A percentile compares a stretch with the other conserved stretches of the same genome.
phyloP scores from a whole-genome alignment of 2,113 vertebrate species.

The Myotis lucifugus region DNA sequence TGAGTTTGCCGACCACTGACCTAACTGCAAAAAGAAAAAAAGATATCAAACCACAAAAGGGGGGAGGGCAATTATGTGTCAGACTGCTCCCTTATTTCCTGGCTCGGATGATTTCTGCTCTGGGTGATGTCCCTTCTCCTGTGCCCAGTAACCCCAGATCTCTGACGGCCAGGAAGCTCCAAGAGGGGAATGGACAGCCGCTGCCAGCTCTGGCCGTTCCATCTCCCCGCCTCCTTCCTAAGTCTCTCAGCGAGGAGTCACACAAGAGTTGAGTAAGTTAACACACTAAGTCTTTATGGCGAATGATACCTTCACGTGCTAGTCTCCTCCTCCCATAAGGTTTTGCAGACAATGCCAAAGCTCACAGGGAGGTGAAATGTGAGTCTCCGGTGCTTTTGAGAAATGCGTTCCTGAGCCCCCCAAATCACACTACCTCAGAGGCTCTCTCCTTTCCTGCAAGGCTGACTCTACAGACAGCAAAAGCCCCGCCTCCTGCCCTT shows the following conservation, averaged over 20 bases:
- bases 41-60: background rate
- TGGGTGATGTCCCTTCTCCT: background rate
- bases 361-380: background rate
- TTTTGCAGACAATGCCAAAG: background rate
- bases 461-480: background rate
- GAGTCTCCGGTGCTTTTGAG: background rate
- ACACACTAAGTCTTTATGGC: background rate
- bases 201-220: background rate
- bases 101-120: background rate
- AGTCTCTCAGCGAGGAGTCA: background rate
- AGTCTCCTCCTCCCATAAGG: background rate
- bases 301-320: background rate
- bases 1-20: background rate
- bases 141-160: background rate
- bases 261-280: background rate
- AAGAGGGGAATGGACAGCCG: background rate
- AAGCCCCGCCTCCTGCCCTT: background rate
- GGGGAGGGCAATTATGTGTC: background rate
- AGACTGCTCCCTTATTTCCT: slow-evolving; percentile 28
- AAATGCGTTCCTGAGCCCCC: background rate
- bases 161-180: background rate
- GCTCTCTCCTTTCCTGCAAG: background rate
- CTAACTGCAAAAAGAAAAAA: background rate
- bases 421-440: background rate
- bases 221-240: background rate